phyloP scores from a whole-genome alignment of 2,797 vertebrate species.

The Chrysolophus pictus region DNA sequence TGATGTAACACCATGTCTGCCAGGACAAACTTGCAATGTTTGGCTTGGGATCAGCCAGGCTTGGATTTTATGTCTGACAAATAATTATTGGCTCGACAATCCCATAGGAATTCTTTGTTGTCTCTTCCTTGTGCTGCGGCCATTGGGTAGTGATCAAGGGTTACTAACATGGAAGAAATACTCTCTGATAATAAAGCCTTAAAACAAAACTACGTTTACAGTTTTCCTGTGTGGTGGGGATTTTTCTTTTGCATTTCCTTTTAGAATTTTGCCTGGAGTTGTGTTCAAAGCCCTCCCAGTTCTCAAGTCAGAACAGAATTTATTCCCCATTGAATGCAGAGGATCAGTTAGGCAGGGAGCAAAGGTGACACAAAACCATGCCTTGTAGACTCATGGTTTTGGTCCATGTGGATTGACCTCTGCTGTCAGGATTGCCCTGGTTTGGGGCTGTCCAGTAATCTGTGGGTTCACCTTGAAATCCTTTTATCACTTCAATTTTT shows the following conservation, averaged over 20 bases:
- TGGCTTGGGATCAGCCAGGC: not conserved
- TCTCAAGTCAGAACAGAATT: not conserved
- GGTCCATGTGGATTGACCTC: rapidly evolving
- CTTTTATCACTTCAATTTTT: not conserved
- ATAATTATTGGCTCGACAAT: constrained; percentile 25
- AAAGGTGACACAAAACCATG: not conserved
- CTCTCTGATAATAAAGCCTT: not conserved
- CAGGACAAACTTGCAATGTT: constrained; percentile 28
- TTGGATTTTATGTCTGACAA: constrained; percentile 35
- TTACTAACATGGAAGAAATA: not conserved
- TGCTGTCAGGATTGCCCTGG: not conserved
- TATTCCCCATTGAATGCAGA: not conserved
- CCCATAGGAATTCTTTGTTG: not conserved
- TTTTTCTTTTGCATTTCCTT: not conserved
- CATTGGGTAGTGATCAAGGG: not conserved
- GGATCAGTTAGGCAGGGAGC: not conserved
- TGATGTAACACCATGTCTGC: constrained; percentile 29
- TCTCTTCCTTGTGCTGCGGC: not conserved
- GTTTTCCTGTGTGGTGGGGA: not conserved
- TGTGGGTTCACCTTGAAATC: not conserved
- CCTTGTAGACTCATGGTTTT: not conserved
- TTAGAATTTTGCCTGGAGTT: not conserved
- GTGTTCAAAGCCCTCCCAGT: not conserved
- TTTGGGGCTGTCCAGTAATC: not conserved
- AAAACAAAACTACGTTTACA: not conserved